Evolutionary conservation across 2,113 vertebrate species (phyloP).

Genomic region (Echinops telfairi): DNA sequence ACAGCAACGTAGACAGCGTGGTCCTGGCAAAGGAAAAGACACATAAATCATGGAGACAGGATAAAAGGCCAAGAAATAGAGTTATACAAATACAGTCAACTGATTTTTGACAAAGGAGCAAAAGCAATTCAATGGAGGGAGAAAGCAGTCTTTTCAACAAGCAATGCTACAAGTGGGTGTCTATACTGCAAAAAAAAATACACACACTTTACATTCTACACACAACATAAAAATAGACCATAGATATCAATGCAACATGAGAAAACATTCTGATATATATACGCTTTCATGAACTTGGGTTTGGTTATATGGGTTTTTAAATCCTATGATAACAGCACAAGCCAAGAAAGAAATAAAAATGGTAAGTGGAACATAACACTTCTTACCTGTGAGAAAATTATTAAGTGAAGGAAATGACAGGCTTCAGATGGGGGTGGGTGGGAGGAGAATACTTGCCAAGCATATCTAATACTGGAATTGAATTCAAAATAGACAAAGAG

Average conservation of each 20-base stretch:
- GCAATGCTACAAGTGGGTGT: neutral
- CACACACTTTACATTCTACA: neutral
- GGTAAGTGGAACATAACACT: neutral
- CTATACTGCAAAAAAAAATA: neutral
- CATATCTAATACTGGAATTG: neutral
- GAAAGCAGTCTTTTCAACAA: neutral
- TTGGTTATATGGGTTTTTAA: slow-evolving; percentile 27
- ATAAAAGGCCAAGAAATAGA: neutral
- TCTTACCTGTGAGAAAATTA: slow-evolving; percentile 1
- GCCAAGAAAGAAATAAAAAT: slow-evolving; percentile 37
- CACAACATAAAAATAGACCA: slow-evolving; percentile 44
- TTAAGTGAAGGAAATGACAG: slow-evolving; percentile 5
- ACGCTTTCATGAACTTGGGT: neutral
- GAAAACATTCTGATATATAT: slow-evolving; percentile 18
- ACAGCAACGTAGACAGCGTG: neutral
- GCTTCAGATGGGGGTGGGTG: neutral
- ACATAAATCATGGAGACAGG: neutral
- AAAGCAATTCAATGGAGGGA: slow-evolving; percentile 22
- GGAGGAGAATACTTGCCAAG: neutral
- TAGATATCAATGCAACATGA: slow-evolving; percentile 13
- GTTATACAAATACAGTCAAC: neutral
- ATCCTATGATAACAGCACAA: neutral
- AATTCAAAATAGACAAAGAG: slow-evolving; percentile 2
- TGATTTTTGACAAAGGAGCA: slow-evolving; percentile 11
- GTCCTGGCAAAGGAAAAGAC: neutral